Evolutionary conservation across 1,140 invertebrate species (phyloP), one percentile per base, ranked within the genome.

Genomic region (Formica selysi): DNA sequence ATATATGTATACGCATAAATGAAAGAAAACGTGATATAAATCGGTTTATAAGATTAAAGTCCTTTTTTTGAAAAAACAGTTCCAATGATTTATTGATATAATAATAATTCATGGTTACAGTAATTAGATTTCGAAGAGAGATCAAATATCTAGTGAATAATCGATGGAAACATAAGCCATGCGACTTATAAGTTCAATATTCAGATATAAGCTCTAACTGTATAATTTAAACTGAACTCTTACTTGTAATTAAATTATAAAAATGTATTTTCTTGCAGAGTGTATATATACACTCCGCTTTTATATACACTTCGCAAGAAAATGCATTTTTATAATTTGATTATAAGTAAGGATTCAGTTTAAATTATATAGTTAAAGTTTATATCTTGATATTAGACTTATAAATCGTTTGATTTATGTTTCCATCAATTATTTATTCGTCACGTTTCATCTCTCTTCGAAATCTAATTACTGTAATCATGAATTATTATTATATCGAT

Each of bases 31-130:
- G 54, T 10, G 19, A 57, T 41, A 68, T 38, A 68, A 79, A 68
- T 79, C 44, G 7, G 41, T 4, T 80, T 57, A 26, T 6, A 64
- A 51, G 22, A 19, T 57, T 19, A 3, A 80, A 68, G 0, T 26
- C 5, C 41, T n/a, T 54, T 80, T n/a, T 70, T n/a, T 16, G 11
- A 1, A 22, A 61, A 64, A 26, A 8, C 26, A 70, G 13, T 80
- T 80, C 67, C 44, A 68, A 80, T 73, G 73, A 73, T 83, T 83
- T 73, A 68, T 73, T 38, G 38, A 48, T 44, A 22, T 16, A 38
- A n/a, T 59, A 48, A 81, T 83, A 83, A 83, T 83, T 83, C 38
- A 73, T 8, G 48, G 48, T 57, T 70, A 57, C 54, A 83, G 48
- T 83, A 83, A 83, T 74, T 83, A 29, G 79, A 74, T 73, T n/a